A percentile compares a stretch with the other conserved stretches of the same genome.
These are phyloP conservation scores for Tetragnatha versicolor DNA, from an alignment of 1,140 invertebrate genomes.

Conservation along the genomic window DNA sequence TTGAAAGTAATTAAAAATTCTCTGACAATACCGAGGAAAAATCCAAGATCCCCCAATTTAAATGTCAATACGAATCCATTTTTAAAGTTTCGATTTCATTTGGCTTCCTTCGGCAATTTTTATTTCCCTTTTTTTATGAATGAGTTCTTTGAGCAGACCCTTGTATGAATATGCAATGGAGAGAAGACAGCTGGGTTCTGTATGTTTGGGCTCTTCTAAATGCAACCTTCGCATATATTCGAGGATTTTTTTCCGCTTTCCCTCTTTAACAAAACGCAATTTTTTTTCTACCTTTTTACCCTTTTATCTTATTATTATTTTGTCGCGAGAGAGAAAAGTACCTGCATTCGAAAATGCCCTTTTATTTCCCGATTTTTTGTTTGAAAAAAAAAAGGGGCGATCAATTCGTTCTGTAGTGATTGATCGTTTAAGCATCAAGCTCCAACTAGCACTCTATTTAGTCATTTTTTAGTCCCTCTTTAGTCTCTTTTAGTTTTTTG, in stretches of 20 bases:
- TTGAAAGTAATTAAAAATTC: constrained; percentile 48
- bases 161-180: constrained; percentile 34
- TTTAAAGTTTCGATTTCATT: constrained; percentile 32
- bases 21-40: constrained; percentile 24
- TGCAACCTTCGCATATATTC: constrained; percentile 15
- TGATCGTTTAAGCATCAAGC: constrained; percentile 23
- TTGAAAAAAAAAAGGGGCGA: constrained; percentile 1
- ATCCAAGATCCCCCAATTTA: constrained; percentile 33
- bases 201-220: constrained; percentile 30
- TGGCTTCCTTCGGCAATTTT: not conserved
- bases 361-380: constrained; percentile 6
- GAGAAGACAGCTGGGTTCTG: constrained; percentile 22
- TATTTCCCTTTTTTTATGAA: not conserved
- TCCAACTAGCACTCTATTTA: not conserved
- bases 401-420: constrained; percentile 3
- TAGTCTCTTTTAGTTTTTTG: too few relatives aligned
- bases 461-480: too few relatives aligned
- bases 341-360: constrained; percentile 7
- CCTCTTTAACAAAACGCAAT: not conserved
- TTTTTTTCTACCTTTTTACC: constrained; percentile 16
- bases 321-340: not conserved
- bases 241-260: constrained; percentile 7
- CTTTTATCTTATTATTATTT: constrained; percentile 9
- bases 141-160: constrained; percentile 19
- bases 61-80: constrained; percentile 47